Evolutionary conservation across 2,113 vertebrate genomes (phyloP).

Genomic region (Falco punctatus): DNA sequence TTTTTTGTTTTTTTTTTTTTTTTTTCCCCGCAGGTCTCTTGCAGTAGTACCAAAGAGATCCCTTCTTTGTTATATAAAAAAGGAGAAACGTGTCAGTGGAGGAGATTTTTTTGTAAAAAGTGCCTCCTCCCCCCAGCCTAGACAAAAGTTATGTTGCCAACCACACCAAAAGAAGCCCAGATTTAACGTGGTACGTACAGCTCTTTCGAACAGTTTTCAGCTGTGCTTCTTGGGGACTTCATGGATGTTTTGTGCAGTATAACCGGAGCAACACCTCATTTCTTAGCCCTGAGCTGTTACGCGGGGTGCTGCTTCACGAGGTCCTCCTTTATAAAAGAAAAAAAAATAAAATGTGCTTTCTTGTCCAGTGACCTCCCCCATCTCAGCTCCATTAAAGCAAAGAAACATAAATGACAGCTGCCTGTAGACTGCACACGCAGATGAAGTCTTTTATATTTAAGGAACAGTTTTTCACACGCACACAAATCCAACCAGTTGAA

Average conservation of each 20-base stretch:
- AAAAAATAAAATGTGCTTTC: background rate
- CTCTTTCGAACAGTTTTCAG: background rate
- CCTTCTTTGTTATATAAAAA: background rate
- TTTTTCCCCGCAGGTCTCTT: background rate
- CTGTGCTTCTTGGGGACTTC: conserved; percentile 8
- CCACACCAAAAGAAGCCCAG: background rate
- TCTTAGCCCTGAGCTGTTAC: conserved; percentile 36
- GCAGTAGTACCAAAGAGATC: background rate
- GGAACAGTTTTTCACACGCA: background rate
- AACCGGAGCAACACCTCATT: conserved; percentile 32
- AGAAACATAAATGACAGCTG: conserved; percentile 20
- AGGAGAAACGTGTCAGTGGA: background rate
- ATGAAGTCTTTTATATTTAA: rapidly evolving
- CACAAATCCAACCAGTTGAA: background rate
- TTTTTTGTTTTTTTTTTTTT: no score
- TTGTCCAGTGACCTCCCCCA: conserved; percentile 65
- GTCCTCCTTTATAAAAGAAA: conserved; percentile 44
- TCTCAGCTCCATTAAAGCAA: conserved; percentile 50
- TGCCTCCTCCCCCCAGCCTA: background rate
- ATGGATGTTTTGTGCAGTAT: background rate
- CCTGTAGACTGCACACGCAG: background rate
- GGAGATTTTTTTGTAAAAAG: background rate
- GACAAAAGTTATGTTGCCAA: background rate
- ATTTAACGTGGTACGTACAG: background rate
- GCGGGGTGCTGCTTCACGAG: conserved; percentile 50